Base-by-base conservation (phyloP, 1,140 invertebrate species). In the Sogatella furcifera region DNA sequence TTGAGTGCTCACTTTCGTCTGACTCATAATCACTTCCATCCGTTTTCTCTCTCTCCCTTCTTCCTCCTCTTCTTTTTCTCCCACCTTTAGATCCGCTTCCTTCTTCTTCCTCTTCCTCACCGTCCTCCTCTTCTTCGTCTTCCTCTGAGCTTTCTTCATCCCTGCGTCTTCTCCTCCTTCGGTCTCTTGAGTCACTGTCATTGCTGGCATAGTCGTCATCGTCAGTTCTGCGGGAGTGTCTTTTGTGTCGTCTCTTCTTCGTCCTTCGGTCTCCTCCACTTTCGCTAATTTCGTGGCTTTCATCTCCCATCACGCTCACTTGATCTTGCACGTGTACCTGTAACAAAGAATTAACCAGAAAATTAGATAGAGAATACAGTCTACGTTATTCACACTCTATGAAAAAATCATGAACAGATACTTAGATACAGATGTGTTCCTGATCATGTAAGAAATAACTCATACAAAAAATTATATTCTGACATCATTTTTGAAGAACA, bases 101-200 rank as follows among this genome's bases (percentile, higher is more conserved):
- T 53, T 21, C 54, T 60, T 38, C 14, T 9, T 15, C 46, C 41
- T 38, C 34, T 41, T 58, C 15, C 43, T 21, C 52, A 22, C 34
- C 28, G 9, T 62, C 61, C 21, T 31, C 21, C 5, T 58, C 55
- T 19, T 42, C 41, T 17, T 59, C 46, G 3, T 61, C 56, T 44
- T 53, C 52, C 24, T 61, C 55, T 22, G 55, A 61, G 31, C 31
- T 31, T 14, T 59, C 64, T 55, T 68, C 70, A 21, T 70, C 72
- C 52, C 73, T 72, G 21, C 69, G 72, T 60, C 68, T 74, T 46
- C 70, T 21, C 13, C 55, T 56, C 24, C 55, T 52, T 57, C 55
- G 55, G 44, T 43, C 44, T 15, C 52, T 21, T 14, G 11, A n/a
- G 34, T 60, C 58, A 53, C 58, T 60, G 15, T 52, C 17, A 21